Evolutionary conservation across 2,113 vertebrate species (phyloP).

Genomic region (Empidonax traillii): DNA sequence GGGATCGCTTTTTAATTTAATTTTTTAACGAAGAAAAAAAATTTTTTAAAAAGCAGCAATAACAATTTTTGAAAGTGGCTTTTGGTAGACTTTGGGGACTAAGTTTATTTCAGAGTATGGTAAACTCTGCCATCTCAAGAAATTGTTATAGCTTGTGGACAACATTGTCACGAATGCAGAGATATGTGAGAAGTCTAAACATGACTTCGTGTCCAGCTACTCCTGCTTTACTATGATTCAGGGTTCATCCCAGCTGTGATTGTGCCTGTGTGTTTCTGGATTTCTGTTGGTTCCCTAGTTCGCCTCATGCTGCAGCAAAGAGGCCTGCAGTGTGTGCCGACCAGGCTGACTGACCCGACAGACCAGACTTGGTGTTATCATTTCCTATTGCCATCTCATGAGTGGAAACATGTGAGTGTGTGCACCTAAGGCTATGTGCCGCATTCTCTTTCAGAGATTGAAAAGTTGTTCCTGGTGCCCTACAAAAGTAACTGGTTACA

Average conservation of each 20-base stretch:
- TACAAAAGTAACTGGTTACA: background rate
- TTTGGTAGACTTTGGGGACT: background rate
- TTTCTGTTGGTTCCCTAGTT: background rate
- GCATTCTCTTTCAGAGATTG: background rate
- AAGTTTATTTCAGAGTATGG: background rate
- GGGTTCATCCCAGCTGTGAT: background rate
- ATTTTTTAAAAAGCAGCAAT: background rate
- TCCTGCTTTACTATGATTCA: background rate
- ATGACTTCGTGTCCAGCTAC: background rate
- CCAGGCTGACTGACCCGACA: background rate
- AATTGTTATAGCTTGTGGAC: background rate
- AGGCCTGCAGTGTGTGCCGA: accelerated
- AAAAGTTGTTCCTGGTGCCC: background rate
- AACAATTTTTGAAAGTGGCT: background rate
- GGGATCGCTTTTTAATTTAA: background rate
- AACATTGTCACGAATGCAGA: background rate
- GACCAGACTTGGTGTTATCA: accelerated
- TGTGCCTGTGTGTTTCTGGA: background rate
- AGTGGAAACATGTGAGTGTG: accelerated
- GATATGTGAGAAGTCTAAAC: background rate
- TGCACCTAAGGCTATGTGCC: background rate
- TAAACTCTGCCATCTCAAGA: background rate
- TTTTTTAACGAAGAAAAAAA: background rate
- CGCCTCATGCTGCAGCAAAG: accelerated
- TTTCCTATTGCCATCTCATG: accelerated